Percentiles rank a stretch among this genome's conserved stretches.
phyloP scores from a whole-genome alignment of 2,888 invertebrate genomes.

The Hesperia comma region DNA sequence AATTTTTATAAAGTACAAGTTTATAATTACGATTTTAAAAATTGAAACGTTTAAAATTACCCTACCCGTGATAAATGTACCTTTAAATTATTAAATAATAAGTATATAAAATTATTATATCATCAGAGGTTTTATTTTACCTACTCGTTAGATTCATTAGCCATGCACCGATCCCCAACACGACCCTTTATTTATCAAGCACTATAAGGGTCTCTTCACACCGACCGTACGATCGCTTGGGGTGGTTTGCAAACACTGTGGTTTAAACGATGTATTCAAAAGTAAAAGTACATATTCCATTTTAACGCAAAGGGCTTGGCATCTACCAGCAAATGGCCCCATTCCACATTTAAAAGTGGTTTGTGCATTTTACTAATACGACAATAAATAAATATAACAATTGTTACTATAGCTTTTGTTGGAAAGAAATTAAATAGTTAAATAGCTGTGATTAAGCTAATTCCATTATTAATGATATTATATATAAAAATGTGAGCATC shows the following conservation, averaged over 20 bases:
- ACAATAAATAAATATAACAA: too few relatives aligned
- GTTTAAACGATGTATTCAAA: not conserved
- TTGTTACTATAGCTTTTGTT: too few relatives aligned
- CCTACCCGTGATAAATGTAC: constrained; percentile 29
- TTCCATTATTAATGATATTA: too few relatives aligned
- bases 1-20: constrained; percentile 7
- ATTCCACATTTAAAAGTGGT: too few relatives aligned
- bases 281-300: too few relatives aligned
- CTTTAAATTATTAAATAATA: constrained; percentile 19
- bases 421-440: too few relatives aligned
- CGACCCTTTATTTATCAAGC: constrained; percentile 14
- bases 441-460: too few relatives aligned
- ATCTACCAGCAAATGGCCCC: too few relatives aligned
- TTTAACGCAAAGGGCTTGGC: too few relatives aligned
- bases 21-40: constrained; percentile 11
- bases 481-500: too few relatives aligned
- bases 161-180: constrained; percentile 5
- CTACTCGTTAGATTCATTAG: not conserved
- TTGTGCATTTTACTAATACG: too few relatives aligned
- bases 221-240: not conserved
- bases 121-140: not conserved
- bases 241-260: constrained; percentile 1
- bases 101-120: constrained; percentile 17
- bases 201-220: not conserved
- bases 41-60: constrained; percentile 12